Percentiles rank a stretch among this genome's conserved stretches.
Evolutionary conservation across 1,140 invertebrate species (phyloP).

Genomic region (Acyrthosiphon pisum): DNA sequence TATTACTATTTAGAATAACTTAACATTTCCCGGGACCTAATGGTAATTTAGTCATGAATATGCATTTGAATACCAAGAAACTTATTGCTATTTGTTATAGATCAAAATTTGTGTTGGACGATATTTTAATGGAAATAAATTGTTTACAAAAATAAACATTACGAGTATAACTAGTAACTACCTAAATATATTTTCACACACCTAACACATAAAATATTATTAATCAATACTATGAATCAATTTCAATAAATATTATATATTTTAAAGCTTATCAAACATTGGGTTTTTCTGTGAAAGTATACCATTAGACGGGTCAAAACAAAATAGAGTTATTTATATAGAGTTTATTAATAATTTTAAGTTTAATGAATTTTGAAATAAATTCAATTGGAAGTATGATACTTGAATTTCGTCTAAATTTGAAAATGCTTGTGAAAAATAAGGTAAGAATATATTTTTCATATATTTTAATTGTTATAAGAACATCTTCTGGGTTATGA

Average conservation of each 20-base stretch:
- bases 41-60: constrained; percentile 50
- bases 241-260: not conserved
- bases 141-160: not conserved
- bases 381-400: not conserved
- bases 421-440: not conserved
- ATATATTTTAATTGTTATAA: no score
- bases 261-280: not conserved
- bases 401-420: not conserved
- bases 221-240: not conserved
- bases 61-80: not conserved
- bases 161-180: not conserved
- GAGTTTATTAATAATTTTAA: no score
- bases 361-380: no score
- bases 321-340: no score
- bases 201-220: not conserved
- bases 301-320: not conserved
- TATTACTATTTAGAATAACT: constrained; percentile 38
- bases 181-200: not conserved
- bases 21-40: constrained; percentile 2
- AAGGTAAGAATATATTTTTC: not conserved
- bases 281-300: not conserved
- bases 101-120: constrained; percentile 21
- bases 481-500: no score
- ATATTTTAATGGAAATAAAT: constrained; percentile 42
- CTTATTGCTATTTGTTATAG: constrained; percentile 36